Evolutionary conservation across 2,888 invertebrate species (phyloP).

Genomic region (Nemurella pictetii): DNA sequence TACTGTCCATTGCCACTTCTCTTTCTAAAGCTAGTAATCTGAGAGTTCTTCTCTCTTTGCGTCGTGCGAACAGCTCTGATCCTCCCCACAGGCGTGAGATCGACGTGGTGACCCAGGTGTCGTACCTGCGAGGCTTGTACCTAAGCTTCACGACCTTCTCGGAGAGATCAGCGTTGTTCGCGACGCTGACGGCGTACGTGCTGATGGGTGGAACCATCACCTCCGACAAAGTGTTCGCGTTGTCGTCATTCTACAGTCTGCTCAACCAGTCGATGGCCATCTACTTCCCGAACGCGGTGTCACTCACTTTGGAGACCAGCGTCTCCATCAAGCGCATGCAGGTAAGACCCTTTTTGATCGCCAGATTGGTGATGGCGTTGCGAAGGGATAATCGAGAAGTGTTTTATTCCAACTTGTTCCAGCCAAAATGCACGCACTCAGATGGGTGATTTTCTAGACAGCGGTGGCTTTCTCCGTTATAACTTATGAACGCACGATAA

Average conservation of each 20-base stretch:
- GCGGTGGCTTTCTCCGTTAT: too few relatives aligned
- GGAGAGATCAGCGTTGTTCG: slow-evolving; percentile 79
- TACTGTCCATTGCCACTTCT: neutral
- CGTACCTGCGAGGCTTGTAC: slow-evolving; percentile 68
- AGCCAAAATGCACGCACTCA: too few relatives aligned
- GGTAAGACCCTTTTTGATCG: slow-evolving; percentile 46
- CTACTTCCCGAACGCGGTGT: slow-evolving; percentile 52
- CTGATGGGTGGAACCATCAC: slow-evolving; percentile 69
- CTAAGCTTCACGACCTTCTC: slow-evolving; percentile 79
- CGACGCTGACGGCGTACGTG: slow-evolving; percentile 77
- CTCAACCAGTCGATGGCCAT: slow-evolving; percentile 46
- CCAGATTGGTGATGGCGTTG: too few relatives aligned
- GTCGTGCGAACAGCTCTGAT: neutral
- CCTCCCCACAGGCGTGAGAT: slow-evolving; percentile 36
- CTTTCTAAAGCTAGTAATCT: too few relatives aligned
- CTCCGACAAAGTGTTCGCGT: slow-evolving; percentile 59
- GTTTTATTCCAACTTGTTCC: too few relatives aligned
- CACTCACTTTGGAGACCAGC: slow-evolving; percentile 52
- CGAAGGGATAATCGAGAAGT: too few relatives aligned
- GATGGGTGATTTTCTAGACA: too few relatives aligned
- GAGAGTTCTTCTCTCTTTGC: neutral
- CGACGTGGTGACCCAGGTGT: slow-evolving; percentile 45
- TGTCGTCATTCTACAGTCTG: slow-evolving; percentile 36
- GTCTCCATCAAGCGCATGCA: slow-evolving; percentile 53
- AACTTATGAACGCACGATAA: too few relatives aligned